Evolutionary conservation across 2,113 vertebrate species (phyloP).

Genomic region (Trichomycterus rosablanca): DNA sequence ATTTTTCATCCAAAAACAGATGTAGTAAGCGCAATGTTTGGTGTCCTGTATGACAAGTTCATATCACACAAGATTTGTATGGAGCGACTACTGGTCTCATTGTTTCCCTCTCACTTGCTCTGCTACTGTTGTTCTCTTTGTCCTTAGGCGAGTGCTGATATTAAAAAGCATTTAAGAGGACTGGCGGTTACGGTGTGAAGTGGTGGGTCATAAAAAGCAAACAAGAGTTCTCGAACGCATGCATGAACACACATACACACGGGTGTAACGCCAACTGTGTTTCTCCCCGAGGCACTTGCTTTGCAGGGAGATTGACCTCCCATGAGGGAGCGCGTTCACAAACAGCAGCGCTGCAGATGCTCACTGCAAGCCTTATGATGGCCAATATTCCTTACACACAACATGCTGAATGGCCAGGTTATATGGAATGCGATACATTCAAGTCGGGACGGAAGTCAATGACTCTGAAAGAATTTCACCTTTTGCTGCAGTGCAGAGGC

Average conservation of each 20-base stretch:
- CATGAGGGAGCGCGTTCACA: slow-evolving; percentile 24
- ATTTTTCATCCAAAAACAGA: too few relatives aligned
- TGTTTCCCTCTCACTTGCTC: slow-evolving; percentile 15
- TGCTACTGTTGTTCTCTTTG: slow-evolving; percentile 16
- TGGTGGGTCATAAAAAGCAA: slow-evolving; percentile 44
- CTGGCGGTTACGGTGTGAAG: slow-evolving; percentile 26
- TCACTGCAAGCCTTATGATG: slow-evolving; percentile 3
- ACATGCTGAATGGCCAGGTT: slow-evolving; percentile 11
- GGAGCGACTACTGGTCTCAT: too few relatives aligned
- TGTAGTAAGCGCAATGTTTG: too few relatives aligned
- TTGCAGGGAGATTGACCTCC: slow-evolving; percentile 34
- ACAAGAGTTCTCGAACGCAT: slow-evolving; percentile 40
- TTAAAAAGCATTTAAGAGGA: slow-evolving; percentile 61
- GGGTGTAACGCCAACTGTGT: slow-evolving; percentile 7
- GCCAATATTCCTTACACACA: neutral
- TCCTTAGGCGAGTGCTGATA: slow-evolving; percentile 48
- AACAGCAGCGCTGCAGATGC: neutral
- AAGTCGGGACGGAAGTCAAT: neutral
- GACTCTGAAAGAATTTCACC: neutral
- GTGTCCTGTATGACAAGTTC: too few relatives aligned
- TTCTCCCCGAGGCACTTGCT: slow-evolving; percentile 25
- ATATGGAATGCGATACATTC: slow-evolving; percentile 2
- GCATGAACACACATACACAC: slow-evolving; percentile 36
- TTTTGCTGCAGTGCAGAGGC: slow-evolving; percentile 25
- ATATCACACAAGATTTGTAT: too few relatives aligned